Evolutionary conservation across 2,797 vertebrate species (phyloP), one percentile per base, ranked within the genome.

Genomic region (Dryobates pubescens): DNA sequence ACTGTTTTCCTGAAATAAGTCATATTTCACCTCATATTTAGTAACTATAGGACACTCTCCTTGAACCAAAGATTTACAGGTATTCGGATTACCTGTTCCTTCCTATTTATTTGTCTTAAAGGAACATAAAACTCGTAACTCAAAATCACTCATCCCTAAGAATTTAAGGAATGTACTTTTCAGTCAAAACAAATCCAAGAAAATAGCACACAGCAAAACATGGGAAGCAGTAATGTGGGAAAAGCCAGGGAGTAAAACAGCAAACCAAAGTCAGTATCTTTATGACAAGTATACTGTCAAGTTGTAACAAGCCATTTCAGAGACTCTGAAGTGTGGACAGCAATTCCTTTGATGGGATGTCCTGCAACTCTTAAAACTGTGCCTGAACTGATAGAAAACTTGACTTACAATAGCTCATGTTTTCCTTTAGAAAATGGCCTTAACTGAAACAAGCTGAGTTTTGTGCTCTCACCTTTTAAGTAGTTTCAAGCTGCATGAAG

Each of bases 191-290:
- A 83, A 70, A 76, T 29, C 27, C 36, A 77, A 91, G 34, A 32
- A 88, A 90, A 47, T 14, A 67, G 30, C 62, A 61, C 13, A 85
- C 5, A 82, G 63, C 47, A 89, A 94, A 88, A 71, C 53, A 82
- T 16, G 24, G 59, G 75, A 77, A 94, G 83, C 36, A 73, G 17
- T 41, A 67, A 73, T 27, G 43, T 32, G 70, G 79, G 51, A 43
- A 89, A 68, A 80, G 36, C 32, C 7, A n/a, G 27, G 51, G 10
- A 70, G 29, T 38, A 83, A 92, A 82, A 49, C 47, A 82, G 36
- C 36, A 56, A 82, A 89, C 18, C n/a, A 95, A 92, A 95, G 95
- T 85, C 84, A 96, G 93, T 95, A 93, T 93, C 90, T 94, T 94
- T 72, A 76, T 58, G 65, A 80, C 56, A 74, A 24, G 22, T 53